phyloP scores from a whole-genome alignment of 2,113 vertebrate genomes.

The Brachyistius frenatus region DNA sequence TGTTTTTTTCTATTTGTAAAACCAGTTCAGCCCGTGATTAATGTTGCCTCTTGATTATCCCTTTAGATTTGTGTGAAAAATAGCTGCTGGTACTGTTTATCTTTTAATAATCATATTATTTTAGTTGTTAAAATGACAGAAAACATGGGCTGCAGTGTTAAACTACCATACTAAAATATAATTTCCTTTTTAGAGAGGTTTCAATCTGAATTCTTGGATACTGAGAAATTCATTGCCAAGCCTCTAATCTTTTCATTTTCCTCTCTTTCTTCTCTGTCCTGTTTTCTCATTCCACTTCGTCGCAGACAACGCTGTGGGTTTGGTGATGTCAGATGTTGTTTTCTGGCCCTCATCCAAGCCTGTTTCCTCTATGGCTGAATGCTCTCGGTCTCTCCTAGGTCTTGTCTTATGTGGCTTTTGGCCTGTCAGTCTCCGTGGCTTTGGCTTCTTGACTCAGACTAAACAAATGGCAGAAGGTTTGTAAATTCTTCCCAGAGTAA shows the following conservation, averaged over 20 bases:
- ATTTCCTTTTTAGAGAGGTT: constrained; percentile 9
- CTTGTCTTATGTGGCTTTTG: constrained; percentile 67
- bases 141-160: background rate
- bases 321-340: constrained; percentile 53
- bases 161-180: background rate
- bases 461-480: constrained; percentile 58
- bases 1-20: constrained; percentile 41
- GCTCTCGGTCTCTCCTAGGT: constrained; percentile 45
- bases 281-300: constrained; percentile 6
- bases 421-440: constrained; percentile 51
- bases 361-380: constrained; percentile 44
- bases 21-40: constrained; percentile 9
- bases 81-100: constrained; percentile 2
- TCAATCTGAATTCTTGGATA: constrained; percentile 3
- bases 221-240: constrained; percentile 27
- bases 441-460: constrained; percentile 63
- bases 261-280: background rate
- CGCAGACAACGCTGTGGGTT: constrained; percentile 20
- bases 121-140: background rate
- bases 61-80: background rate
- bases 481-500: constrained; percentile 43
- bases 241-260: constrained; percentile 21
- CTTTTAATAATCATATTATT: background rate
- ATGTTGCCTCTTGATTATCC: constrained; percentile 10
- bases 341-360: constrained; percentile 56